A percentile compares a stretch with the other conserved stretches of the same genome.
Evolutionary conservation across 2,888 invertebrate species (phyloP).

Genomic region (Ecliptopera silaceata): DNA sequence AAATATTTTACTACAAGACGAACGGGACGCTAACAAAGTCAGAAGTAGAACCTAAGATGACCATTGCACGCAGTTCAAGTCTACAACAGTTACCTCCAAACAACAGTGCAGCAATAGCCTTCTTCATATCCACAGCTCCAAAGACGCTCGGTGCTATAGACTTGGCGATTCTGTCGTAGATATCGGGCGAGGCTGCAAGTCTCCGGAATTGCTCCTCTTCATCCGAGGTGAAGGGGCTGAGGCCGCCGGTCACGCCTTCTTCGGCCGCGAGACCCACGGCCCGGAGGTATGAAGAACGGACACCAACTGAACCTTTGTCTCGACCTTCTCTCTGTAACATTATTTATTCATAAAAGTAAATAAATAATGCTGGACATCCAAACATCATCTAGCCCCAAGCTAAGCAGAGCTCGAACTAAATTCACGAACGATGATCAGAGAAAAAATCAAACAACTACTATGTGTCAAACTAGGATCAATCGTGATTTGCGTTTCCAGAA

Average conservation of each 20-base stretch:
- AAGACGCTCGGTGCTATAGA: slow-evolving; percentile 99
- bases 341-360: neutral
- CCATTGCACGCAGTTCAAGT: no score
- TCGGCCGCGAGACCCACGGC: slow-evolving; percentile 96
- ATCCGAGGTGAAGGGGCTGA: slow-evolving; percentile 72
- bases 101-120: slow-evolving; percentile 96
- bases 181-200: slow-evolving; percentile 92
- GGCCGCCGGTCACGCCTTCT: slow-evolving; percentile 89
- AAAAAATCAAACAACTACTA: no score
- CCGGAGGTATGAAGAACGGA: slow-evolving; percentile 96
- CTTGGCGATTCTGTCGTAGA: slow-evolving; percentile 93
- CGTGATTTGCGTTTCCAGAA: no score
- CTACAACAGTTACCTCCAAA: slow-evolving; percentile 88
- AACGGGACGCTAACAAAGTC: no score
- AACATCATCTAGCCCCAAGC: no score
- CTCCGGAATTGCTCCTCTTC: slow-evolving; percentile 89
- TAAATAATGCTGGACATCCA: no score
- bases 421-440: no score
- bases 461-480: no score
- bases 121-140: slow-evolving; percentile 97
- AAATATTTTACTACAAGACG: no score
- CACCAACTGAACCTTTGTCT: slow-evolving; percentile 93
- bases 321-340: slow-evolving; percentile 82
- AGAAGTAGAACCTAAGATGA: no score
- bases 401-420: no score